These are phyloP conservation scores for Crematogaster levior DNA, from an alignment of 2,888 invertebrate genomes.

Conservation along the genomic window DNA sequence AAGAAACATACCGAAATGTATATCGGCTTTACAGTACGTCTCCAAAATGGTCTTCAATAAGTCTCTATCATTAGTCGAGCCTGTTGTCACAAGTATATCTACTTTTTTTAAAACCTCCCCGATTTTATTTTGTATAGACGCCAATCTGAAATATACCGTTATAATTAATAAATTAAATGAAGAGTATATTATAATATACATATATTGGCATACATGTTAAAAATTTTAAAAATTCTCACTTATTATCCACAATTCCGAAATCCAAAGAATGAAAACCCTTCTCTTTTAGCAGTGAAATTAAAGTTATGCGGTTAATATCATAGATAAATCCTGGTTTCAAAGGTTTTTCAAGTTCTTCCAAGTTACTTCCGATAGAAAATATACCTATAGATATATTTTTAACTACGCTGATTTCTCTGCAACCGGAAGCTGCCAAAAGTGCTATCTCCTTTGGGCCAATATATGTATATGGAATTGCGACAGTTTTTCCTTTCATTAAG, in stretches of 20 bases:
- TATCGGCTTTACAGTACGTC: background rate
- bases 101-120: background rate
- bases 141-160: background rate
- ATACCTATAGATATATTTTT: background rate
- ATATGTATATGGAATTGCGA: background rate
- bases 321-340: background rate
- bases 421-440: background rate
- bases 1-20: constrained; percentile 8
- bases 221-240: background rate
- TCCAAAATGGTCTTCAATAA: background rate
- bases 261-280: background rate
- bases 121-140: background rate
- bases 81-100: constrained; percentile 14
- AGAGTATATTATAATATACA: constrained; percentile 4
- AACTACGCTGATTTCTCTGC: background rate
- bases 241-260: background rate
- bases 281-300: constrained; percentile 1
- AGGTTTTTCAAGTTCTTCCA: background rate
- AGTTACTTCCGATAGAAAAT: constrained; percentile 1
- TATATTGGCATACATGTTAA: no score
- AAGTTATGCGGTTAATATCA: constrained; percentile 5
- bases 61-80: background rate
- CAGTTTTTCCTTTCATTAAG: background rate
- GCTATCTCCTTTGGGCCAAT: background rate
- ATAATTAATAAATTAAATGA: background rate